phyloP scores from a whole-genome alignment of 2,888 invertebrate genomes.

The Orthosia cruda region DNA sequence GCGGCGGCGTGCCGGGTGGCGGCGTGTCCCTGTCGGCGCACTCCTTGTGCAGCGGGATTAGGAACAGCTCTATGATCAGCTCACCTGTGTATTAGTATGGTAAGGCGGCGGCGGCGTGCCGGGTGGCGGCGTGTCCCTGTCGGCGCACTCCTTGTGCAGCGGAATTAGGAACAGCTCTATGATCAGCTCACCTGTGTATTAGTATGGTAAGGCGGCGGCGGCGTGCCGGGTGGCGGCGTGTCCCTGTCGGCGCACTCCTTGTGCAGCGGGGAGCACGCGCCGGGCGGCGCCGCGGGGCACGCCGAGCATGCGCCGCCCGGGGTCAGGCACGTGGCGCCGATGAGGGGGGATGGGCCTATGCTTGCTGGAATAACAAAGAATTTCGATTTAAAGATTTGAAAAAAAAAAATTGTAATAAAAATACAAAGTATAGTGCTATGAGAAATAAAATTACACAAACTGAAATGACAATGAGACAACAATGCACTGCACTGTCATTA shows the following conservation, averaged over 20 bases:
- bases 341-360: slow-evolving; percentile 92
- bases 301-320: slow-evolving; percentile 94
- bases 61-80: background rate
- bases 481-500: too few species aligned
- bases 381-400: background rate
- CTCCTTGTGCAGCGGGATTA: slow-evolving; percentile 41
- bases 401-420: too few species aligned
- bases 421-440: too few species aligned
- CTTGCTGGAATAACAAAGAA: slow-evolving; percentile 36
- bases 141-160: slow-evolving; percentile 68
- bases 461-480: too few species aligned
- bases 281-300: slow-evolving; percentile 93
- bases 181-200: slow-evolving; percentile 80
- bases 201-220: slow-evolving; percentile 95
- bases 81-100: slow-evolving; percentile 85
- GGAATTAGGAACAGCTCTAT: background rate
- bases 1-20: slow-evolving; percentile 97
- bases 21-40: slow-evolving; percentile 93
- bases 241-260: slow-evolving; percentile 90
- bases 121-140: slow-evolving; percentile 96
- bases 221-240: slow-evolving; percentile 97
- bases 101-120: slow-evolving; percentile 97
- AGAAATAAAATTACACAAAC: too few species aligned
- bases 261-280: slow-evolving; percentile 90
- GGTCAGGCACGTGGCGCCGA: slow-evolving; percentile 92